Base-by-base conservation (phyloP, 2,888 invertebrate species). In the Spodoptera picta region DNA sequence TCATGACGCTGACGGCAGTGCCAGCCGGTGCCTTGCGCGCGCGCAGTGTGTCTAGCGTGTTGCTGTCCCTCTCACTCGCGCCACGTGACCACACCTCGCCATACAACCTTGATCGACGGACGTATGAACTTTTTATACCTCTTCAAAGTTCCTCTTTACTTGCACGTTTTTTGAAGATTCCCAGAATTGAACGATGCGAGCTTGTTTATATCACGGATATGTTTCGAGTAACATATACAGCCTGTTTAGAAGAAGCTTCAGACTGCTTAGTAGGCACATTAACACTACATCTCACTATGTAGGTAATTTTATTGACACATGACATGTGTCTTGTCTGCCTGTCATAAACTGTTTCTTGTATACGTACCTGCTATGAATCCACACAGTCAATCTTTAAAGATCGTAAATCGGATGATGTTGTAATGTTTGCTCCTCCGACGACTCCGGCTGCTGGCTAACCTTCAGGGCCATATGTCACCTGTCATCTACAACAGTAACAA, bases 1-100 rank as follows among this genome's bases (percentile, higher is more conserved):
- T 80, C 77, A 80, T 77, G 36, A 31, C 31, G 31, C 5, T 6
- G 61, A 69, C 44, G 65, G 58, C 80, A 73, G 89, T 89, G 81
- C 88, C 89, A 89, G 87, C 54, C 89, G 41, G 89, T 89, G 82
- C 89, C 89, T 79, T 83, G 88, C 88, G 87, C 87, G 80, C 73
- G 81, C 87, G 85, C 84, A 79, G 52, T 23, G 55, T 53, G 75
- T 53, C 49, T 69, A 52, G 51, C 11, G 46, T 58, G 45, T 46
- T 68, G 63, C 43, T 10, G 51, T 77, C 83, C 71, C 72, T 50
- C 75, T 76, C 75, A 57, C 75, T 50, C 75, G 54, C 76, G 77
- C 75, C 81, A 81, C 78, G 80, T 83, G 78, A 79, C 70, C 53
- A 63, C 50, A 54, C 63, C 54, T 57, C 41, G 54, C 61, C 43